Percentiles rank a stretch among this genome's conserved stretches.
These are phyloP conservation scores for Drosophila persimilis DNA, from an alignment of 1,140 invertebrate species.

Conservation along the genomic window DNA sequence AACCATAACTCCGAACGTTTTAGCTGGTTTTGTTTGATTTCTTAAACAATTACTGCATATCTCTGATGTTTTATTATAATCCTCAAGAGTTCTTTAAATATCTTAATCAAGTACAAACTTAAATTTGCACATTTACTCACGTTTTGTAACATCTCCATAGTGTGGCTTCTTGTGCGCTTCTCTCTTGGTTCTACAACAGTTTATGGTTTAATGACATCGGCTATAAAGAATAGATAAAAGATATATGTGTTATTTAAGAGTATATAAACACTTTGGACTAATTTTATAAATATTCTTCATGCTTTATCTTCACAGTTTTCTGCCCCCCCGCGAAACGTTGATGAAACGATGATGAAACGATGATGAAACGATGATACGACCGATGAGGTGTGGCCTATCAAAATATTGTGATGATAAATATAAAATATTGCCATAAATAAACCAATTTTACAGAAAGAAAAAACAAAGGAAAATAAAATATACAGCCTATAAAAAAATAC, in stretches of 20 bases:
- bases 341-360: constrained; percentile 27
- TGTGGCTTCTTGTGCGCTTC: constrained; percentile 5
- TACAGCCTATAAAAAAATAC: constrained; percentile 57
- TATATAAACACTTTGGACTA: constrained; percentile 14
- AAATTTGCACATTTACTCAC: constrained; percentile 45
- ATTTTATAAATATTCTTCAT: constrained; percentile 13
- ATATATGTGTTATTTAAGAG: constrained; percentile 14
- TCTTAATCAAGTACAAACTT: constrained; percentile 5
- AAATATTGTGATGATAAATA: constrained; percentile 45
- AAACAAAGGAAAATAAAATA: constrained; percentile 45
- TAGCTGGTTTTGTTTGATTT: neutral
- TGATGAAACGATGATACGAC: constrained; percentile 21
- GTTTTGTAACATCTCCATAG: constrained; percentile 52
- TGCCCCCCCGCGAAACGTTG: constrained; percentile 12
- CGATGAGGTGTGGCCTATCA: constrained; percentile 25
- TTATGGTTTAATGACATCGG: constrained; percentile 20
- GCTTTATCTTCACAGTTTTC: constrained; percentile 29
- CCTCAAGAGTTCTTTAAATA: constrained; percentile 45
- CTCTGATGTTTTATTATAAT: constrained; percentile 9
- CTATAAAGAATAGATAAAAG: constrained; percentile 40
- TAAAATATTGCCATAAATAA: constrained; percentile 66
- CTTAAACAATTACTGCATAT: constrained; percentile 52
- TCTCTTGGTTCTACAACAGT: constrained; percentile 14
- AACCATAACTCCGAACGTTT: neutral
- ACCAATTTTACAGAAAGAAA: constrained; percentile 49